phyloP scores from a whole-genome alignment of 2,113 vertebrate genomes.

The Eupsittula cactorum region DNA sequence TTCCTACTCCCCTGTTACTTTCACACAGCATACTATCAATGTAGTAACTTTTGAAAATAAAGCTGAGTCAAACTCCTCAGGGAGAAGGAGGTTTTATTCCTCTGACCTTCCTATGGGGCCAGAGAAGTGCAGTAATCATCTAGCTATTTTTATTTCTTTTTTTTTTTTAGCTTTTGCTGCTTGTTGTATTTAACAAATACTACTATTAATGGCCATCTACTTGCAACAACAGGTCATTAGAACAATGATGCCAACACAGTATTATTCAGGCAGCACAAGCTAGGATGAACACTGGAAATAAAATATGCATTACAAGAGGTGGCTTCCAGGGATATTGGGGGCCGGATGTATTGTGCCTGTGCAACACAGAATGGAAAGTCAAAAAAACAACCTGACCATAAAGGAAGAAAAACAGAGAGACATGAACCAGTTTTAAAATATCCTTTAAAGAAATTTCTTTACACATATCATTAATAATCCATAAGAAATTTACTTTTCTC shows the following conservation, averaged over 20 bases:
- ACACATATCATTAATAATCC: background rate
- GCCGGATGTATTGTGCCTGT: background rate
- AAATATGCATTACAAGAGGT: background rate
- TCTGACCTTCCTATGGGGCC: background rate
- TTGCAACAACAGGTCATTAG: background rate
- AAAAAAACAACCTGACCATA: background rate
- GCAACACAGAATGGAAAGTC: background rate
- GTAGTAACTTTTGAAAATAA: background rate
- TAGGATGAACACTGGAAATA: background rate
- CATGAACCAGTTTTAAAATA: background rate
- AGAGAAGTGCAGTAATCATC: background rate
- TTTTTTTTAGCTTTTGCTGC: background rate
- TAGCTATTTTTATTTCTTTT: background rate
- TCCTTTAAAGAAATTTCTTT: slow-evolving; percentile 13
- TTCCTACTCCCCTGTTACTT: background rate
- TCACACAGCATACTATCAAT: background rate
- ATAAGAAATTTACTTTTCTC: background rate
- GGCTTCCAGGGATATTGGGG: background rate
- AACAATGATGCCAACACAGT: background rate
- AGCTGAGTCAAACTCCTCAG: background rate
- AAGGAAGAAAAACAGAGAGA: slow-evolving; percentile 16
- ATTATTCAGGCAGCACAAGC: background rate
- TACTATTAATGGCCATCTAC: background rate
- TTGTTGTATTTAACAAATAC: background rate
- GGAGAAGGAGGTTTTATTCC: background rate